Evolutionary conservation across 2,888 invertebrate genomes (phyloP), one percentile per base, ranked within the genome.

Genomic region (Agriotes lineatus): DNA sequence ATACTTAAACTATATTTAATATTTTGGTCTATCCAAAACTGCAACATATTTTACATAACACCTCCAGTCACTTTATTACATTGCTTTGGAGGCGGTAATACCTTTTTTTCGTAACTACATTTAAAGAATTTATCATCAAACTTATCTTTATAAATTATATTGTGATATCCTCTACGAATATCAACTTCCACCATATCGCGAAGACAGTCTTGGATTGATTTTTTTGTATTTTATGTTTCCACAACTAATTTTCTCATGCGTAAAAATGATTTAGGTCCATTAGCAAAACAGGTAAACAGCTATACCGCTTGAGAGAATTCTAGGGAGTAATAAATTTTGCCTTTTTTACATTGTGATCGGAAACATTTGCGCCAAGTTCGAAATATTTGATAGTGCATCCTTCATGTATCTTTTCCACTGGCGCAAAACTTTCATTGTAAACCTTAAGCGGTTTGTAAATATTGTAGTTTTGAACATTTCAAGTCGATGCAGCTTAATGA

Each of bases 341-440:
- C 71, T 71, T 69, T 67, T 67, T 66, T 69, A 74, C 74, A 39
- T 74, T 73, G 35, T 73, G 72, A 56, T 76, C 75, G 10, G 75
- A 68, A 50, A 70, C 69, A 45, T 76, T 75, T 59, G 67, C 44
- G 2, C 77, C 76, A 4, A 74, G 74, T 63, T 74, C 73, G 48
- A 76, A 74, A 35, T 52, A 67, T 33, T 67, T 37, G 7, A 76
- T 54, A 12, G 18, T 60, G 12, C 44, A 44, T 45, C 35, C 22
- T 16, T 19, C 35, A 35, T 30, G 30, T 16, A 44, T 59, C 12
- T 45, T 48, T 5, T 44, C 44, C 14, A 58, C 42, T 42, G 42
- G 44, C 9, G 14, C 58, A 39, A 58, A 57, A 12, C 37, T 37
- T n/a, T 37, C 37, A 22, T 57, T 57, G 14, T 42, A 57, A 6